These are phyloP conservation scores for Cephus cinctus DNA, from an alignment of 1,140 invertebrate genomes.

Conservation along the genomic window DNA sequence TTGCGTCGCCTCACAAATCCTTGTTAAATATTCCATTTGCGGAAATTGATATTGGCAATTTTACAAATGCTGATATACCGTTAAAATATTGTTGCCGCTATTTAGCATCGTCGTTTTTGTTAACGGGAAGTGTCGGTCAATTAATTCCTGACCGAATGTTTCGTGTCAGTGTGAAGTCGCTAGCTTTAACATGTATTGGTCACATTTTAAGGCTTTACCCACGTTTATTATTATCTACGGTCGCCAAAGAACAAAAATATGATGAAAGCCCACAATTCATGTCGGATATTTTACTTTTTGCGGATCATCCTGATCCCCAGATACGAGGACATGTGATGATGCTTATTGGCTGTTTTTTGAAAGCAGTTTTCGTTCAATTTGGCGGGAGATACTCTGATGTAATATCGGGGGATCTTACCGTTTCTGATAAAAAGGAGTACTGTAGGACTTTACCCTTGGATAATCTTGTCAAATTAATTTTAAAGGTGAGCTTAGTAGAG, in stretches of 20 bases:
- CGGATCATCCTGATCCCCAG: conserved; percentile 78
- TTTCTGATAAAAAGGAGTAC: conserved; percentile 44
- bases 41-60: conserved; percentile 65
- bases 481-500: conserved; percentile 49
- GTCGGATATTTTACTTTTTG: conserved; percentile 69
- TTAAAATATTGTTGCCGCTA: conserved; percentile 75
- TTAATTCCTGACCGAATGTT: conserved; percentile 68
- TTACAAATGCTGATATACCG: conserved; percentile 65
- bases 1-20: conserved; percentile 25
- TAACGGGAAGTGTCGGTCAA: conserved; percentile 64
- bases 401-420: conserved; percentile 52
- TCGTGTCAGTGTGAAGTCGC: conserved; percentile 81
- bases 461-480: conserved; percentile 56
- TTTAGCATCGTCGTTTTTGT: conserved; percentile 72
- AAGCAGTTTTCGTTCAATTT: conserved; percentile 61
- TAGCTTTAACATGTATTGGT: conserved; percentile 74
- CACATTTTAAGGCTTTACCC: conserved; percentile 71
- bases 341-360: conserved; percentile 68
- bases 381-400: conserved; percentile 58
- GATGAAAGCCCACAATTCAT: conserved; percentile 59
- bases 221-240: conserved; percentile 57
- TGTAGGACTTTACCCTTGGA: conserved; percentile 50
- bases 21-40: conserved; percentile 32
- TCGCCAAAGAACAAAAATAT: conserved; percentile 35
- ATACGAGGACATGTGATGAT: conserved; percentile 72